Conservation (phyloP, 2,888 invertebrate species). For the Hydrotaea diabolus region DNA sequence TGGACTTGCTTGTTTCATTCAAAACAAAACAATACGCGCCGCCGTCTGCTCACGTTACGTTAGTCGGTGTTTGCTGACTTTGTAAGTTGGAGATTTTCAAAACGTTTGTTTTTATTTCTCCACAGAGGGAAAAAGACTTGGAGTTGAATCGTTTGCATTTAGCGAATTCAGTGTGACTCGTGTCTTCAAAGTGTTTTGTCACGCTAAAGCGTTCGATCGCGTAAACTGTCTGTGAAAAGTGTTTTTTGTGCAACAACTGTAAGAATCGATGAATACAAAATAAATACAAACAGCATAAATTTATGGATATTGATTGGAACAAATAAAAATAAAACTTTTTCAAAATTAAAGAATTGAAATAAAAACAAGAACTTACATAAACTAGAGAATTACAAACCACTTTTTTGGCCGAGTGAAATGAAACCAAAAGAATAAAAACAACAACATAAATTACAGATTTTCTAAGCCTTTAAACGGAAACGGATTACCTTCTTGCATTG, state of each 20-base stretch:
- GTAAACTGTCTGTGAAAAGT: conserved; percentile 2
- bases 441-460: not conserved
- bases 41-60: not conserved
- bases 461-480: not conserved
- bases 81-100: conserved; percentile 16
- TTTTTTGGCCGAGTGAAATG: not conserved
- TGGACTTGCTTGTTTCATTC: not conserved
- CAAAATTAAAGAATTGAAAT: not conserved
- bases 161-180: conserved; percentile 80
- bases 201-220: conserved; percentile 69
- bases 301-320: not conserved
- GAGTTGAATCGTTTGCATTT: conserved; percentile 76
- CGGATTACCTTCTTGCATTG: not conserved
- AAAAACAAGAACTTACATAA: not conserved
- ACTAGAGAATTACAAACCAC: not conserved
- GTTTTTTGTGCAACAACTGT: conserved; percentile 52
- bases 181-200: conserved; percentile 81
- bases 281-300: not conserved
- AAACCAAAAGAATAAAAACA: not conserved
- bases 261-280: conserved; percentile 46
- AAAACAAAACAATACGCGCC: conserved; percentile 1
- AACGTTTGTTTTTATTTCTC: conserved; percentile 24
- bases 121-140: conserved; percentile 71
- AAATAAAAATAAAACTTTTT: not conserved
- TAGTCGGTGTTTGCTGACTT: conserved; percentile 48